Evolutionary conservation across 2,888 invertebrate genomes (phyloP), one percentile per base, ranked within the genome.

Genomic region (Ornithoptera priamus): DNA sequence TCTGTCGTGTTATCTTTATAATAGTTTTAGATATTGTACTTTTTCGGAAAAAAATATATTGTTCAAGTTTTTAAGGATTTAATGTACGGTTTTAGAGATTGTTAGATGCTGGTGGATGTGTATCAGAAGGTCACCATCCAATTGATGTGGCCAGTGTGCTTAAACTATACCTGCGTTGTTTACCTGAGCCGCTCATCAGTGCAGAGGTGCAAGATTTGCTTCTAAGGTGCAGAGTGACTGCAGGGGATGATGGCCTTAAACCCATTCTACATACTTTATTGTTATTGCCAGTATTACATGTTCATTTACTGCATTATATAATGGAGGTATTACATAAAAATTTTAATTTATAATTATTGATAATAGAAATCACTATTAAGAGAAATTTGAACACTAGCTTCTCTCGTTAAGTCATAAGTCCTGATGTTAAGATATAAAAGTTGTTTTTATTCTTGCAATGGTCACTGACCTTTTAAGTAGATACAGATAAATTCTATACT

Each of bases 131-230:
- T 4, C 95, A 96, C 82, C 95, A 96, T 80, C 96, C 96, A 0
- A 95, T 97, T 76, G 98, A 98, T 88, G 95, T 97, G 20, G 97
- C 97, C 1, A 96, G 96, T 82, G 94, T 97, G 46, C 89, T 98
- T 36, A 98, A 98, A 84, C 94, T 96, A 63, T 98, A 97, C 84
- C 94, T 98, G 72, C 93, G 98, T 71, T 95, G 96, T 83, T 89
- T 98, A 67, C 97, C 97, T 0, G 97, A 97, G 77, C 97, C 98
- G 0, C 88, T 98, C 24, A 95, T 98, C 62, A 92, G 89, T 85
- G 87, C 89, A 3, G 86, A 97, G 95, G 95, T 95, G 72, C 97
- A 98, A 80, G 97, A 97, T 79, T 86, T 96, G 53, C 94, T 98
- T 72, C 87, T 97, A 18, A 92, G 95, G 75, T 95, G 96, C 82